Base-by-base conservation (phyloP, 2,888 invertebrate species). In the Marronus borbonicus region DNA sequence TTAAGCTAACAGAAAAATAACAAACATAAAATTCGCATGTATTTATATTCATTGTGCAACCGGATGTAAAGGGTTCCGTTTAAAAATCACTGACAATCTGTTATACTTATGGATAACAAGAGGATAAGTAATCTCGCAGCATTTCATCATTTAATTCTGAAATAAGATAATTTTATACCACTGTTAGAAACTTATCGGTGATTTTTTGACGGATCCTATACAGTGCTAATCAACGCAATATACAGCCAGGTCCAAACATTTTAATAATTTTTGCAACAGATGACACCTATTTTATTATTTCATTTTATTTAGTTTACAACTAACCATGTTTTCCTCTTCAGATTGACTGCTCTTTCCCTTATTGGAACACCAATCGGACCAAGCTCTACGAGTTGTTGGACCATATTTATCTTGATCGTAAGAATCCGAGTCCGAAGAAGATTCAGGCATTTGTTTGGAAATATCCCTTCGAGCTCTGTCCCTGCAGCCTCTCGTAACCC, bases 331-430 rank as follows among this genome's bases (percentile, higher is more conserved):
- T 83, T 92, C 92, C 76, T 92, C 92, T 81, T 92, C 92, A 20
- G 92, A 92, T 83, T 91, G 91, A 80, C 91, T 92, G 83, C 92
- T 92, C 84, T 92, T 92, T 62, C 91, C 91, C 83, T 91, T 91
- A 75, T 90, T 91, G 39, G 91, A 91, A 85, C 92, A 93, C 91
- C 92, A 93, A 86, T 94, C 94, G 3, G 93, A 93, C 95, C 95
- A 95, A 66, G 94, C 93, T 82, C 93, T 90, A 24, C 95, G 90
- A 7, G 94, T 94, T 31, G 94, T 94, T 2, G 94, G 93, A 10
- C 93, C 93, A 70, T 89, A 88, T 80, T 88, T 89, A 77, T 87
- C 87, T 78, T 86, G 86, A 81, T 87, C 87, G 75, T 87, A 87
- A 74, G 84, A 86, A 80, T 89, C 89, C 80, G 87, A 87, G 79